phyloP scores from a whole-genome alignment of 2,888 invertebrate species.

The Cynaeus angustus region DNA sequence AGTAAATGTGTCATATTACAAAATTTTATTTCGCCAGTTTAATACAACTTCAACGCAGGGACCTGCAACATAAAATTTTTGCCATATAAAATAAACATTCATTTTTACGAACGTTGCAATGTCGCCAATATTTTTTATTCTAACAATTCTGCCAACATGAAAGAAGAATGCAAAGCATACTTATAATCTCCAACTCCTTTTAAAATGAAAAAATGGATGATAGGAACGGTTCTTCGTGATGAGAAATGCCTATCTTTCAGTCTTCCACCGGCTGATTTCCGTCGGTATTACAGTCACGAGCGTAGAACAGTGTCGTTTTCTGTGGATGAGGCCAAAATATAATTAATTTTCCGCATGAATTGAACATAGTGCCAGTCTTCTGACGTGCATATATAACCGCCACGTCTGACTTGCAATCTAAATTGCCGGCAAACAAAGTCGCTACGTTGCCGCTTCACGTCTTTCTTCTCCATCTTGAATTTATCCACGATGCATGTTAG shows the following conservation, averaged over 20 bases:
- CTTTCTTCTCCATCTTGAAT: constrained; percentile 34
- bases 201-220: too few species aligned
- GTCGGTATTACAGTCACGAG: constrained; percentile 56
- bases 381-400: constrained; percentile 55
- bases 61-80: too few species aligned
- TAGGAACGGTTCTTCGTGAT: too few species aligned
- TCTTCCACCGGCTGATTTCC: constrained; percentile 32
- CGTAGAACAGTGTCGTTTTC: constrained; percentile 54
- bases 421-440: constrained; percentile 44
- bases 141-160: too few species aligned
- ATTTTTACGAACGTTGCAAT: too few species aligned
- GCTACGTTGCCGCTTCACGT: background rate
- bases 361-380: constrained; percentile 44
- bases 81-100: too few species aligned
- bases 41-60: too few species aligned
- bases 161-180: too few species aligned
- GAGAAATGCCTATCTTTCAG: constrained; percentile 6
- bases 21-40: too few species aligned
- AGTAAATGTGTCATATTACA: too few species aligned
- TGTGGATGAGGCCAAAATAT: constrained; percentile 51
- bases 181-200: too few species aligned
- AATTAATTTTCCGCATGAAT: constrained; percentile 45
- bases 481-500: constrained; percentile 29
- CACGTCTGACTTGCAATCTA: constrained; percentile 50
- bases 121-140: too few species aligned